phyloP scores from a whole-genome alignment of 2,797 vertebrate species.

The Dromococcyx pavoninus region DNA sequence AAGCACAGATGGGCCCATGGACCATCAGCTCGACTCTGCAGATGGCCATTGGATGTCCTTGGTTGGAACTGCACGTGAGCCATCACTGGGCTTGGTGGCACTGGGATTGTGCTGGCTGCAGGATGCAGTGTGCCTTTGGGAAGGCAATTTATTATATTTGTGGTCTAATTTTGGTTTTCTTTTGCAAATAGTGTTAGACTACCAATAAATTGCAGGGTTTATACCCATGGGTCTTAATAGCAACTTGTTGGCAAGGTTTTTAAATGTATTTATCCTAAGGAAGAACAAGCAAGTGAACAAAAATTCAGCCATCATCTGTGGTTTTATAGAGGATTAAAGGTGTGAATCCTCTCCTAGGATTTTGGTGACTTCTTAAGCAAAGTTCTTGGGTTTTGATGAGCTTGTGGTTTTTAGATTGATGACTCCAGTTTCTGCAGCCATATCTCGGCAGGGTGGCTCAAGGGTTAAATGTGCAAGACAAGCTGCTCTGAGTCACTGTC shows the following conservation, averaged over 20 bases:
- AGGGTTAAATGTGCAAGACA: background rate
- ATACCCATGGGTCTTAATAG: background rate
- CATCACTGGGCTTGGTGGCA: background rate
- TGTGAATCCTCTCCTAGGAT: background rate
- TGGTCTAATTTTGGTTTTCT: background rate
- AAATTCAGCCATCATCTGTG: background rate
- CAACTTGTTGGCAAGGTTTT: background rate
- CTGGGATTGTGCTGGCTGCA: background rate
- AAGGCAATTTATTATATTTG: background rate
- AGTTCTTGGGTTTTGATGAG: background rate
- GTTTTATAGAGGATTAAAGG: background rate
- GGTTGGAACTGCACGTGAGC: accelerated
- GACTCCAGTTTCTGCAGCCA: background rate
- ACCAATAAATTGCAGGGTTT: background rate
- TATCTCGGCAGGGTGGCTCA: background rate
- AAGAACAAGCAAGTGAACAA: background rate
- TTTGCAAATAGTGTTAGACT: background rate
- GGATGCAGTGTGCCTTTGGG: background rate
- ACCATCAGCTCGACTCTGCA: background rate
- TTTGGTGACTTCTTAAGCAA: background rate
- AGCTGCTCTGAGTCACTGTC: background rate
- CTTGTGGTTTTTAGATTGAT: background rate
- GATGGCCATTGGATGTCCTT: background rate
- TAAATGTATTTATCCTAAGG: background rate
- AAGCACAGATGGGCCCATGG: background rate